Percentiles rank a stretch among this genome's conserved stretches.
Evolutionary conservation across 2,888 invertebrate species (phyloP).

Genomic region (Troilus luridus): DNA sequence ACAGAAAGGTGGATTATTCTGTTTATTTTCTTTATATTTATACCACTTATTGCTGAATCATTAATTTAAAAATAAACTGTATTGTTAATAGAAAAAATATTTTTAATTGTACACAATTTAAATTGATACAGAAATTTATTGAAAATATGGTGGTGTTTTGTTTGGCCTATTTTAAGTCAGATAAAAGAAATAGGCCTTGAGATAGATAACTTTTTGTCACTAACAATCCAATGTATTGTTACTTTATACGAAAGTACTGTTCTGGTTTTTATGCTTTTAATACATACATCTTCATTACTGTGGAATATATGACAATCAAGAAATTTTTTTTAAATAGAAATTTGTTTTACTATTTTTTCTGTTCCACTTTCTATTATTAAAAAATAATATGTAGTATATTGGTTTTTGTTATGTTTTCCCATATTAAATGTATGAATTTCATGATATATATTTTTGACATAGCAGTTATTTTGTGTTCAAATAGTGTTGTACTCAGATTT

Average conservation of each 20-base stretch:
- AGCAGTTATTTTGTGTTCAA: too few relatives aligned
- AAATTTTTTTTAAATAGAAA: neutral
- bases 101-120: neutral
- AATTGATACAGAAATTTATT: too few relatives aligned
- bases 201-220: neutral
- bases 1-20: neutral
- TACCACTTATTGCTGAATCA: neutral
- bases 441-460: too few relatives aligned
- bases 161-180: neutral
- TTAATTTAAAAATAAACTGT: neutral
- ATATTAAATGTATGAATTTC: too few relatives aligned
- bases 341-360: too few relatives aligned
- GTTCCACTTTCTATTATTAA: too few relatives aligned
- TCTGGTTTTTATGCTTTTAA: neutral
- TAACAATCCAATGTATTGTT: neutral
- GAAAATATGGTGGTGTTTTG: too few relatives aligned
- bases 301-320: neutral
- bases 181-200: neutral
- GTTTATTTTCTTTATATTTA: neutral
- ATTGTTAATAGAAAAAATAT: neutral
- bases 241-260: neutral
- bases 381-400: too few relatives aligned
- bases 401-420: too few relatives aligned
- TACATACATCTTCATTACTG: neutral
- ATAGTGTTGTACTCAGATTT: too few relatives aligned